Percentiles rank a stretch among this genome's conserved stretches.
These are phyloP conservation scores for Columba livia DNA, from an alignment of 2,113 vertebrate genomes.

Conservation along the genomic window DNA sequence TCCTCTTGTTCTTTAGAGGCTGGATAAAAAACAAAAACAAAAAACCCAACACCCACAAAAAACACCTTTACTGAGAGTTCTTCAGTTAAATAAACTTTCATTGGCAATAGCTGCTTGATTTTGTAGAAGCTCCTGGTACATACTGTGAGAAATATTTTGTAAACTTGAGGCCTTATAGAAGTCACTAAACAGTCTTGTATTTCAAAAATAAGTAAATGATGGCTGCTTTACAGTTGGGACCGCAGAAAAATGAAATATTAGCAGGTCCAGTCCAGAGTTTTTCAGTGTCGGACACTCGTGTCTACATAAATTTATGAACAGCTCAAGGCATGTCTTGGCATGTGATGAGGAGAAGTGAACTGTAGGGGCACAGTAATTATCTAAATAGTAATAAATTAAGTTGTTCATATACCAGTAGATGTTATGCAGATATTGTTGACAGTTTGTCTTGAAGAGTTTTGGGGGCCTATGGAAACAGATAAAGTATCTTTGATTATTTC, in stretches of 20 bases:
- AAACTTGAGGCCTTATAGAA: neutral
- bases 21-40: neutral
- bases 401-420: neutral
- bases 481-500: neutral
- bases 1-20: neutral
- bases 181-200: neutral
- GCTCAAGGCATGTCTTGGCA: neutral
- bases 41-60: accelerated
- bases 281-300: neutral
- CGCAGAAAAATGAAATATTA: neutral
- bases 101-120: neutral
- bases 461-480: neutral
- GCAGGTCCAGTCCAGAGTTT: neutral
- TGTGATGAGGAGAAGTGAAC: neutral
- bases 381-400: neutral
- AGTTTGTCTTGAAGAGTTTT: neutral
- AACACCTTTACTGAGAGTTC: neutral
- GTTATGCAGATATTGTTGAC: neutral
- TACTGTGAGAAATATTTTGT: neutral
- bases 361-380: neutral
- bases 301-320: neutral
- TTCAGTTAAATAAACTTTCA: neutral
- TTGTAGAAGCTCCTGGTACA: neutral
- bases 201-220: neutral
- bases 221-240: neutral